A percentile compares a stretch with the other conserved stretches of the same genome.
Conservation (phyloP, 30 jellyfish, hydroid and myxozoan genomes). For the Hydra vulgaris region DNA sequence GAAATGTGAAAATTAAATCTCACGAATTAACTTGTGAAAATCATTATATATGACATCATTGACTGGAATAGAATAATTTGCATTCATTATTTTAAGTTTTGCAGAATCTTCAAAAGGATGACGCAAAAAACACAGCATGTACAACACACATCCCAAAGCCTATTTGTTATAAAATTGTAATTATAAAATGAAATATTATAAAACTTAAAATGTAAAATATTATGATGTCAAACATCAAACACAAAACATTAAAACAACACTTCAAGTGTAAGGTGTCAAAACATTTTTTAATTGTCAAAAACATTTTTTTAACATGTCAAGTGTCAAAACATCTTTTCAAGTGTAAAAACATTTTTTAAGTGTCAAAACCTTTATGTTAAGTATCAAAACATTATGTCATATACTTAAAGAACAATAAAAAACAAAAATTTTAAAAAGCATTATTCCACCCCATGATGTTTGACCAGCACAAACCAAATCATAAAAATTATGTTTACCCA, state of each 20-base stretch:
- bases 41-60: constrained; percentile 36
- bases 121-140: constrained; percentile 54
- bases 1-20: background rate
- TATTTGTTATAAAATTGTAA: background rate
- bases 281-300: too few species aligned
- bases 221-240: background rate
- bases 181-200: background rate
- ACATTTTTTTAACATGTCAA: too few species aligned
- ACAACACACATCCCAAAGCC: constrained; percentile 88
- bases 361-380: too few species aligned
- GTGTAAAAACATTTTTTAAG: too few species aligned
- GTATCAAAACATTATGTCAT: background rate
- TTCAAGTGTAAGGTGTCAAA: too few species aligned
- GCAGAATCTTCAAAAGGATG: constrained; percentile 92
- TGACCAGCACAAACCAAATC: too few species aligned
- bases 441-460: too few species aligned
- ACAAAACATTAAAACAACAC: background rate
- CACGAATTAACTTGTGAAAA: constrained; percentile 68
- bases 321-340: too few species aligned
- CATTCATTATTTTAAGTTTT: constrained; percentile 71
- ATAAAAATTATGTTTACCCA: constrained; percentile 47
- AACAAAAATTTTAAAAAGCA: background rate
- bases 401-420: too few species aligned
- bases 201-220: background rate
- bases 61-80: constrained; percentile 66